phyloP scores from a whole-genome alignment of 2,797 vertebrate genomes.

The Mus caroli region DNA sequence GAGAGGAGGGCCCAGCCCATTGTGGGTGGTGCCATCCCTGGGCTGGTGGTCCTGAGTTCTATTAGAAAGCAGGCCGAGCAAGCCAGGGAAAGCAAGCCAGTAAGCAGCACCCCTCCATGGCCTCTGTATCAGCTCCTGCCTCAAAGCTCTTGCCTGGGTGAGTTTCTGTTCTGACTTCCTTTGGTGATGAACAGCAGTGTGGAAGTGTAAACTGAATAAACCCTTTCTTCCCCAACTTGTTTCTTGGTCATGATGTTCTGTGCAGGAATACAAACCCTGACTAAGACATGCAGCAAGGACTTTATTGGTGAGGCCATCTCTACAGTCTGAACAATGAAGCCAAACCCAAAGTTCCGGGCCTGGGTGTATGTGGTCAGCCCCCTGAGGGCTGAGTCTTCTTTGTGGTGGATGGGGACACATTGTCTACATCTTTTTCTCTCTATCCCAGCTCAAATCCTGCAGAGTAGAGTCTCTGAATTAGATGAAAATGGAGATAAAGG shows the following conservation, averaged over 20 bases:
- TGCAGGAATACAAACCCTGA: not conserved
- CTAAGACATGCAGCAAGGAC: not conserved
- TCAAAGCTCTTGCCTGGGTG: not conserved
- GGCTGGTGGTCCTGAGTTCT: not conserved
- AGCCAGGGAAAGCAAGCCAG: not conserved
- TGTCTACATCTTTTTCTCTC: not conserved
- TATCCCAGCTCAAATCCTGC: not conserved
- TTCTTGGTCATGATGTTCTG: too few relatives aligned
- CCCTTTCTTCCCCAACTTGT: not conserved
- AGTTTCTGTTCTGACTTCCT: not conserved
- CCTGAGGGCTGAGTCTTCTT: not conserved
- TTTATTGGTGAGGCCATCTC: not conserved
- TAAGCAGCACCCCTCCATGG: not conserved
- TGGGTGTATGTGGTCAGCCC: not conserved
- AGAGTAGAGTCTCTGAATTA: not conserved
- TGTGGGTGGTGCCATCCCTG: not conserved
- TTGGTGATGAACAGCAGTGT: not conserved
- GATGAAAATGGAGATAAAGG: not conserved
- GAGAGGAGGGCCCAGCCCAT: not conserved
- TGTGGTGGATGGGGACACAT: not conserved
- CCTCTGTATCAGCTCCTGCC: not conserved
- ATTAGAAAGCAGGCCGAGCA: not conserved
- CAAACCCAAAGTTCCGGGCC: not conserved
- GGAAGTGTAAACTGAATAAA: not conserved
- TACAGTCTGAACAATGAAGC: not conserved